Percentiles rank a stretch among this genome's conserved stretches.
phyloP scores from a whole-genome alignment of 2,113 vertebrate species.

The Cheilinus undulatus region DNA sequence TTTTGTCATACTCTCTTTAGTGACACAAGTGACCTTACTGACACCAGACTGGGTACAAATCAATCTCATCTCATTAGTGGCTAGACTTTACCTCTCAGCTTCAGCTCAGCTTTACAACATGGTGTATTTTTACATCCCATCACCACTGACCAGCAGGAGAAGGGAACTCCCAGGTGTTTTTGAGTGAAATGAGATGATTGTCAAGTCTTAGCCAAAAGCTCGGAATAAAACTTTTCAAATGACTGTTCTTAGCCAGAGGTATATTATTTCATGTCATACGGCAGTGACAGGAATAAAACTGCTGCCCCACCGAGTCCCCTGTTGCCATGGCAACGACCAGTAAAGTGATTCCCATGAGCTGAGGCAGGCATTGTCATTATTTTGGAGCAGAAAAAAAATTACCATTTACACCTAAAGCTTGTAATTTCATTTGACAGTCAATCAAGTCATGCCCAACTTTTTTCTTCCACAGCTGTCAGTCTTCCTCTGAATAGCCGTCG shows the following conservation, averaged over 20 bases:
- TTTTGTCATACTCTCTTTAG: too few relatives aligned
- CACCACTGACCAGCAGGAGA: background rate
- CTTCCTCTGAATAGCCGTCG: background rate
- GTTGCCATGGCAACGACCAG: slow-evolving; percentile 37
- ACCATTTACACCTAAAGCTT: slow-evolving; percentile 17
- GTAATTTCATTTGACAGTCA: slow-evolving; percentile 18
- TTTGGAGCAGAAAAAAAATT: slow-evolving; percentile 11
- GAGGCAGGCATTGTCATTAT: slow-evolving; percentile 14
- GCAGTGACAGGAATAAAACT: slow-evolving; percentile 18
- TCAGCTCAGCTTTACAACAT: background rate
- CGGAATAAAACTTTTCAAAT: slow-evolving; percentile 10
- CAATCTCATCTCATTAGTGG: background rate
- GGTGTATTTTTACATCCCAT: background rate
- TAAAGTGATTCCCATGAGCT: slow-evolving; percentile 24
- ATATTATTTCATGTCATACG: slow-evolving; percentile 14
- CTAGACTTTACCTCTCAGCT: background rate
- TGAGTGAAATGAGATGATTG: background rate
- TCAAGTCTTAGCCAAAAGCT: slow-evolving; percentile 7
- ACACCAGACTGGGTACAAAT: background rate
- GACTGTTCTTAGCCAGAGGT: background rate
- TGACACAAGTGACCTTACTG: background rate
- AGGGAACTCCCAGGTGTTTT: slow-evolving; percentile 5
- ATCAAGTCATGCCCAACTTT: slow-evolving; percentile 11
- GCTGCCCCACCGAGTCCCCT: slow-evolving; percentile 11
- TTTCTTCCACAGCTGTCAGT: slow-evolving; percentile 3